Evolutionary conservation across 2,888 invertebrate genomes (phyloP).

Genomic region (Lasius platythorax): DNA sequence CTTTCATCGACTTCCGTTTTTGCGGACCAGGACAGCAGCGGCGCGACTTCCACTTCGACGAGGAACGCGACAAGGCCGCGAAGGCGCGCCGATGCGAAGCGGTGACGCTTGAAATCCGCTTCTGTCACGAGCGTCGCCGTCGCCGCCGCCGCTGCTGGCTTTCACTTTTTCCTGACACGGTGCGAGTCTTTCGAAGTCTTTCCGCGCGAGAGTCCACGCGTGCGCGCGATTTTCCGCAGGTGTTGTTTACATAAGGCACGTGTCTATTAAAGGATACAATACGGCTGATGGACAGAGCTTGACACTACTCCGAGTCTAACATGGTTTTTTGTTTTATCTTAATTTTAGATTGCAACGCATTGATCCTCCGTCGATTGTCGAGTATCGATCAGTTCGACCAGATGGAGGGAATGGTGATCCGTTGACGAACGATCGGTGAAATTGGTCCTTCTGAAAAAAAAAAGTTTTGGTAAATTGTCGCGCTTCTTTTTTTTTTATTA

Average conservation of each 20-base stretch:
- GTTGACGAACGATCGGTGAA: background rate
- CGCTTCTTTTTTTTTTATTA: background rate
- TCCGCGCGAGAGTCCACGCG: constrained; percentile 11
- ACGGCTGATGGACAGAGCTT: background rate
- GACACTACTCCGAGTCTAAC: background rate
- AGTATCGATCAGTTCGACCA: background rate
- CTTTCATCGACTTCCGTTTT: constrained; percentile 72
- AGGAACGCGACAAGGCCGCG: constrained; percentile 24
- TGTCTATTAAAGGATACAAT: too few species aligned
- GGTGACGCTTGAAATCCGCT: background rate
- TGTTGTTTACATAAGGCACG: background rate
- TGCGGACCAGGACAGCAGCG: constrained; percentile 26
- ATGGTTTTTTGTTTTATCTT: background rate
- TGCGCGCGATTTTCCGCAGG: background rate
- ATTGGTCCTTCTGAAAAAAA: background rate
- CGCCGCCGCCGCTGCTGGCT: background rate
- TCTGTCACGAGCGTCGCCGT: background rate
- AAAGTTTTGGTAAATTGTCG: background rate
- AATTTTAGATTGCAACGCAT: background rate
- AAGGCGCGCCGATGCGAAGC: background rate
- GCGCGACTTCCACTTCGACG: constrained; percentile 5
- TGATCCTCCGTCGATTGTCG: background rate
- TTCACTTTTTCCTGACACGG: constrained; percentile 30
- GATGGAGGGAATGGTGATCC: background rate
- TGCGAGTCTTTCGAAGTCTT: constrained; percentile 16